Evolutionary conservation across 1,140 invertebrate genomes (phyloP), one percentile per base, ranked within the genome.

Genomic region (Ceratina calcarata): DNA sequence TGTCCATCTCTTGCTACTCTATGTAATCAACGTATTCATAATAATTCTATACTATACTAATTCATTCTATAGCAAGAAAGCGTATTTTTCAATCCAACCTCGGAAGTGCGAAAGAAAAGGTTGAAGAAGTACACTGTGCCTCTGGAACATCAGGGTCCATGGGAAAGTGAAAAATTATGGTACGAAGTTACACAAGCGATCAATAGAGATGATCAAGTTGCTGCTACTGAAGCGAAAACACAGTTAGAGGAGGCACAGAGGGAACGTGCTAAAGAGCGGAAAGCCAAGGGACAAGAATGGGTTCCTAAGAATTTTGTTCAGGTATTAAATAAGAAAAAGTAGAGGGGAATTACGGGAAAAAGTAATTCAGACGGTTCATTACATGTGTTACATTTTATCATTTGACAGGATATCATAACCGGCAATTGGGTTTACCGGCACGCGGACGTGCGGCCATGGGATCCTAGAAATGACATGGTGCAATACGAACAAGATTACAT

Each of bases 161-260:
- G 94, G 90, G 98, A 99, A 91, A 98, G 97, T 18, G 97, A 98
- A 91, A 95, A 95, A 84, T 93, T 98, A 3, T 99, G 98, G 98
- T 91, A 95, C 16, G 95, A 95, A 74, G 98, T 99, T 0, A 97
- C 97, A 0, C 94, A 95, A 64, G 97, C 97, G 0, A 97, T 99
- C 78, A 90, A 93, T 12, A 93, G 94, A 32, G 96, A 97, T 81
- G 97, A 99, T 93, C 91, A 95, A 92, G 91, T 95, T 51, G 95
- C 95, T 16, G 98, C 98, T 0, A 99, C 98, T 3, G 95, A 97
- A 68, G 97, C 98, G 86, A 99, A 99, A 93, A 98, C 97, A 6
- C 91, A 95, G 64, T 93, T 99, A 60, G 98, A 99, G 88, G 97
- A 98, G 89, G 95, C 95, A 12, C 98, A 99, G 91, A 94, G 98